Conservation (phyloP, 1,140 invertebrate genomes). For the Hormaphis cornu region DNA sequence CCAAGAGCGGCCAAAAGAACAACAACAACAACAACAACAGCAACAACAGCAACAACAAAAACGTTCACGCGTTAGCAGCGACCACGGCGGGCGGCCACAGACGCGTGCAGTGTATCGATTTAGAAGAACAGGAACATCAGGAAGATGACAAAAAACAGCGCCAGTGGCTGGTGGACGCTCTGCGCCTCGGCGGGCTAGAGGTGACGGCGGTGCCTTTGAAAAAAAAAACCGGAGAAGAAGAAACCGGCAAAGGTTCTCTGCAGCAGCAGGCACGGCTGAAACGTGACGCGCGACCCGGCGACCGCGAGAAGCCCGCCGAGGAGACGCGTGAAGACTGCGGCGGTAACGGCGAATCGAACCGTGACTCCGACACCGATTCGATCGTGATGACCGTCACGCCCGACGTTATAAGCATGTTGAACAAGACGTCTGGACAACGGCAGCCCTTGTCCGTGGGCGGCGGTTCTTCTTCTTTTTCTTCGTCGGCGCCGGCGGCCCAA, state of each 20-base stretch:
- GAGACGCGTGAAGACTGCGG: not conserved
- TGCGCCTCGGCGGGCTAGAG: constrained; percentile 61
- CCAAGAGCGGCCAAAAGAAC: no score
- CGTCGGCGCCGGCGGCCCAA: not conserved
- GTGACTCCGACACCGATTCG: not conserved
- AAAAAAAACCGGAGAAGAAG: constrained; percentile 38
- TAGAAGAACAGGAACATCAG: not conserved
- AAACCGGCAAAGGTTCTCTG: not conserved
- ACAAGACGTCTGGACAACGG: constrained; percentile 37
- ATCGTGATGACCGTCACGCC: constrained; percentile 45
- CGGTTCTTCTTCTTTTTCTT: not conserved
- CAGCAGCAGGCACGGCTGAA: not conserved
- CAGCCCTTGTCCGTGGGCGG: not conserved
- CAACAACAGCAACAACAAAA: no score
- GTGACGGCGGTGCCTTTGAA: constrained; percentile 52
- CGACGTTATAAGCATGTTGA: constrained; percentile 46
- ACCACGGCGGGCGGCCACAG: not conserved
- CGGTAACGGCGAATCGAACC: not conserved
- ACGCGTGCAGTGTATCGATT: not conserved
- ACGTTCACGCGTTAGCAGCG: not conserved
- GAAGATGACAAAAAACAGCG: not conserved
- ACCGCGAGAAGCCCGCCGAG: no score
- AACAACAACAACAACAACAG: no score
- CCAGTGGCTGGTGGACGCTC: constrained; percentile 56
- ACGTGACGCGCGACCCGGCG: no score